Evolutionary conservation across 2,797 vertebrate genomes (phyloP).

Genomic region (Pogonophryne albipinna): DNA sequence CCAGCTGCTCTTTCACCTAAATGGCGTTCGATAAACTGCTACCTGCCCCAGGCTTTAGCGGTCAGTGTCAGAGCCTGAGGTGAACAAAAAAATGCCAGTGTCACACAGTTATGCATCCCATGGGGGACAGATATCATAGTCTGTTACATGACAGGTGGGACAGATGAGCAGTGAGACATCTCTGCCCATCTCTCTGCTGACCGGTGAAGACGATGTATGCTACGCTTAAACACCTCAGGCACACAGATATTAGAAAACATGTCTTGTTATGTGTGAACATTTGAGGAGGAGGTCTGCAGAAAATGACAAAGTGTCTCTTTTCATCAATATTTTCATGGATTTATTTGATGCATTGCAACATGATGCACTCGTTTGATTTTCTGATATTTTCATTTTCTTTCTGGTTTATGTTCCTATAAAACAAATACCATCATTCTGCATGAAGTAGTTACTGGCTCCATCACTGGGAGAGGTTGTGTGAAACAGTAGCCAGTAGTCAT

Average conservation of each 20-base stretch:
- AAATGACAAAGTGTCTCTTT: background rate
- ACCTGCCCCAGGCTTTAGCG: constrained; percentile 42
- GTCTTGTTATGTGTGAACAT: background rate
- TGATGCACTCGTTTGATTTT: background rate
- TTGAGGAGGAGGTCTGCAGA: background rate
- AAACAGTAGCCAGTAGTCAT: constrained; percentile 54
- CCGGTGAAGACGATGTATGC: constrained; percentile 8
- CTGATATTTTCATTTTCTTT: background rate
- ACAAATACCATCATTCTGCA: background rate
- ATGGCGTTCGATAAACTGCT: constrained; percentile 51
- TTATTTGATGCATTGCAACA: background rate
- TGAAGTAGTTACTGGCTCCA: background rate
- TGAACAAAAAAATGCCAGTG: constrained; percentile 66
- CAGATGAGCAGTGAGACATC: constrained; percentile 62
- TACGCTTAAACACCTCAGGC: constrained; percentile 14
- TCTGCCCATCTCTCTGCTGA: constrained; percentile 61
- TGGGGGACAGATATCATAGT: constrained; percentile 64
- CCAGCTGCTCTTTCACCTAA: constrained; percentile 51
- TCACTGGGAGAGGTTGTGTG: constrained; percentile 28
- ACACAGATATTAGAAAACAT: constrained; percentile 6
- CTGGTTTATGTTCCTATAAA: background rate
- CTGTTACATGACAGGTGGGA: constrained; percentile 72
- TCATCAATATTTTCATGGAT: background rate
- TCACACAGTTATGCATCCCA: constrained; percentile 62
- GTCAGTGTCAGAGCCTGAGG: constrained; percentile 55